These are phyloP conservation scores for Trissolcus brochymenae DNA, from an alignment of 2,888 invertebrate species.

Conservation along the genomic window DNA sequence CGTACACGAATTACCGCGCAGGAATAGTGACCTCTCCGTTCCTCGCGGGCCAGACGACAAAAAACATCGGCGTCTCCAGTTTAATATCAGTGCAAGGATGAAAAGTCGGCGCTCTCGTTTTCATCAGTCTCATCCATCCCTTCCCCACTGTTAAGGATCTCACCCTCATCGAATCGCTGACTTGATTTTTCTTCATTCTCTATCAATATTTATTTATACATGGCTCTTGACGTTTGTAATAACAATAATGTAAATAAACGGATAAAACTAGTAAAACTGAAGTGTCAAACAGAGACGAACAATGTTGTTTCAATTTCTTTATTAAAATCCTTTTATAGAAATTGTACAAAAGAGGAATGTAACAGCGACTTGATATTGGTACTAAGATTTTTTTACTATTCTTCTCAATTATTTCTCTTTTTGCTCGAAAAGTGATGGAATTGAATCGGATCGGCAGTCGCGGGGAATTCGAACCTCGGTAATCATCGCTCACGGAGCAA, in stretches of 20 bases:
- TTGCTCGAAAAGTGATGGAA: slow-evolving; percentile 6
- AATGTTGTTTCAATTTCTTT: slow-evolving; percentile 45
- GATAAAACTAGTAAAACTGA: not conserved
- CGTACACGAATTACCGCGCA: slow-evolving; percentile 2
- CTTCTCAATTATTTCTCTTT: slow-evolving; percentile 7
- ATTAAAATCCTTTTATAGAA: slow-evolving; percentile 50
- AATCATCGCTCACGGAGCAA: slow-evolving; percentile 43
- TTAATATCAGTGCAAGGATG: slow-evolving; percentile 48
- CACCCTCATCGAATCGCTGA: slow-evolving; percentile 1
- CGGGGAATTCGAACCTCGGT: slow-evolving; percentile 10
- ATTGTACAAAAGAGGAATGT: slow-evolving; percentile 56
- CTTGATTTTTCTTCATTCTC: slow-evolving; percentile 29
- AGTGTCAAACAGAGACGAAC: not conserved
- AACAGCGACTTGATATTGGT: slow-evolving; percentile 40
- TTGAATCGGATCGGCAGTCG: slow-evolving; percentile 15
- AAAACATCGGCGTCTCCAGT: slow-evolving; percentile 42
- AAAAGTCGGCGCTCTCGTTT: not conserved
- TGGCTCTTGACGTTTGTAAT: not conserved
- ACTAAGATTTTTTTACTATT: slow-evolving; percentile 10
- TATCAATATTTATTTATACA: not conserved
- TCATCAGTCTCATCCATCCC: slow-evolving; percentile 23
- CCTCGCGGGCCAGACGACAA: slow-evolving; percentile 27
- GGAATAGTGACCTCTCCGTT: slow-evolving; percentile 23
- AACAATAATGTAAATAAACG: slow-evolving; percentile 42
- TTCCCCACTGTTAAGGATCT: slow-evolving; percentile 11